phyloP scores from a whole-genome alignment of 2,113 vertebrate genomes.

The Bagarius yarrelli region DNA sequence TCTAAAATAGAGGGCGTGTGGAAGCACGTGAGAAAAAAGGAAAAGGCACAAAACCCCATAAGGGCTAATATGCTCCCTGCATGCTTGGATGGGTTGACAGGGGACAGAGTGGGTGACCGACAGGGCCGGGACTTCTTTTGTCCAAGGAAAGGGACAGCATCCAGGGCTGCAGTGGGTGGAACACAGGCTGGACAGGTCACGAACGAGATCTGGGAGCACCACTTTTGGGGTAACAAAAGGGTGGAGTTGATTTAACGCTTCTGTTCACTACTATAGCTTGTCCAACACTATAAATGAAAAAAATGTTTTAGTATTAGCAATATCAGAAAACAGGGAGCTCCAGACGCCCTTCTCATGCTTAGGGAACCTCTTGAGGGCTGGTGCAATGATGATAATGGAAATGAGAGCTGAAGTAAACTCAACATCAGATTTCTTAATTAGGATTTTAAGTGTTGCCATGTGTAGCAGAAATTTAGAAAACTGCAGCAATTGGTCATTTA shows the following conservation, averaged over 20 bases:
- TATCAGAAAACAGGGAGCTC: background rate
- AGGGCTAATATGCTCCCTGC: slow-evolving; percentile 87
- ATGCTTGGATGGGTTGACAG: slow-evolving; percentile 83
- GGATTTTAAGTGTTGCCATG: no score
- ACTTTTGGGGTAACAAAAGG: slow-evolving; percentile 72
- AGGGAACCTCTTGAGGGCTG: background rate
- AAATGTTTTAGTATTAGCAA: background rate
- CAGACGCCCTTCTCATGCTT: background rate
- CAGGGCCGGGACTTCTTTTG: slow-evolving; percentile 78
- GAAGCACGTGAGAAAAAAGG: slow-evolving; percentile 73
- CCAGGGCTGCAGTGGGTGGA: slow-evolving; percentile 74
- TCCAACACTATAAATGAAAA: background rate
- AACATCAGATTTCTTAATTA: no score
- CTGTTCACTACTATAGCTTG: background rate
- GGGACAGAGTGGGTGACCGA: slow-evolving; percentile 71
- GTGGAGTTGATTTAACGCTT: slow-evolving; percentile 13
- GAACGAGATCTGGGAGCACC: slow-evolving; percentile 55
- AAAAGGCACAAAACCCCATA: slow-evolving; percentile 50
- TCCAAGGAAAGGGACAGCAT: slow-evolving; percentile 72
- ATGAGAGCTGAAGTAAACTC: background rate
- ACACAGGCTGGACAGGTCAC: slow-evolving; percentile 82
- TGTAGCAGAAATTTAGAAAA: background rate
- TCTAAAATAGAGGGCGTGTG: slow-evolving; percentile 64
- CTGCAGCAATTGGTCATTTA: background rate
- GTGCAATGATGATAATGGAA: background rate